Conservation (phyloP, 2,888 invertebrate genomes). For the Zygothrica quintamaculata region DNA sequence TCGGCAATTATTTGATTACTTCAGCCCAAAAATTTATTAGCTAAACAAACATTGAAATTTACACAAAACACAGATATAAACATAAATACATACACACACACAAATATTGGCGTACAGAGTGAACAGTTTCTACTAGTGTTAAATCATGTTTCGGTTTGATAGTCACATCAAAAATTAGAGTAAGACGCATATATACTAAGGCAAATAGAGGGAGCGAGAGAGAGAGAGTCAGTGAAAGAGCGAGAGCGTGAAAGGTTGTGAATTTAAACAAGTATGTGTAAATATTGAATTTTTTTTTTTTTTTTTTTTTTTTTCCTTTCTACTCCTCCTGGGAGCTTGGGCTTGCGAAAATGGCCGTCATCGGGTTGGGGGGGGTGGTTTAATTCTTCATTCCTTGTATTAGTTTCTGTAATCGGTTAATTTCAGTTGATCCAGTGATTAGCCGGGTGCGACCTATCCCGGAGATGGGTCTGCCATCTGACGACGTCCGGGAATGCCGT, state of each 20-base stretch:
- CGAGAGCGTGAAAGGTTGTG: not conserved
- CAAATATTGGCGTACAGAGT: not conserved
- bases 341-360: too few relatives aligned
- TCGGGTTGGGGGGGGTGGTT: too few relatives aligned
- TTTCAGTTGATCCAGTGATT: too few relatives aligned
- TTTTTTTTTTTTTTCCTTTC: too few relatives aligned
- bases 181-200: not conserved
- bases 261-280: conserved; percentile 36
- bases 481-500: too few relatives aligned
- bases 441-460: too few relatives aligned
- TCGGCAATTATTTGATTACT: conserved; percentile 79
- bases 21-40: conserved; percentile 75
- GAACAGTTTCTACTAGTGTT: conserved; percentile 44
- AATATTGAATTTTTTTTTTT: conserved; percentile 78
- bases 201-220: not conserved
- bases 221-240: conserved; percentile 1
- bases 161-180: conserved; percentile 9
- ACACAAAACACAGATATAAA: conserved; percentile 35
- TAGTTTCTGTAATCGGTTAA: too few relatives aligned
- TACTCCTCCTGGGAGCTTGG: too few relatives aligned
- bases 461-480: too few relatives aligned
- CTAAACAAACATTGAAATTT: conserved; percentile 72
- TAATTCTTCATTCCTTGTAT: too few relatives aligned
- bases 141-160: conserved; percentile 49
- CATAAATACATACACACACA: not conserved